Percentiles rank a stretch among this genome's conserved stretches.
Evolutionary conservation across 2,888 invertebrate species (phyloP).

Genomic region (Meloe dianella): DNA sequence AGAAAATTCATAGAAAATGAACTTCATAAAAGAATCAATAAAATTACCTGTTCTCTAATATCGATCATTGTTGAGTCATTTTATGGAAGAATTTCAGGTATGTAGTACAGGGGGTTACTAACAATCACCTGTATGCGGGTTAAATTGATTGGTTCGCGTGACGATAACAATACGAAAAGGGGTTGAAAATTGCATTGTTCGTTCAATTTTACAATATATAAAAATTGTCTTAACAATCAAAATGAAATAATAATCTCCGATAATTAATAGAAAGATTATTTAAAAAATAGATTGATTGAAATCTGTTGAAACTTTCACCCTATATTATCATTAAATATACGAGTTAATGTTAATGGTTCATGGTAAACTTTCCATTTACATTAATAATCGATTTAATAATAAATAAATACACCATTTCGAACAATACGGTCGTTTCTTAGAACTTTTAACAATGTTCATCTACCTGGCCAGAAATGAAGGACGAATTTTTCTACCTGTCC

Average conservation of each 20-base stretch:
- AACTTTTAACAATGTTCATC: constrained; percentile 16
- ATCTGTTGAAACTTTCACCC: constrained; percentile 21
- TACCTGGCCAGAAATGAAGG: constrained; percentile 17
- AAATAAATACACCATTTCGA: constrained; percentile 18
- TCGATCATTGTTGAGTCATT: neutral
- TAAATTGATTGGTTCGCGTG: neutral
- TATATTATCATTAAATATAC: constrained; percentile 17
- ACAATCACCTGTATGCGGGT: constrained; percentile 2
- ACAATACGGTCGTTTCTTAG: constrained; percentile 16
- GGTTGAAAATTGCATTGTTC: constrained; percentile 1
- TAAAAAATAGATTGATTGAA: neutral
- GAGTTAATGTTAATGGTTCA: constrained; percentile 20
- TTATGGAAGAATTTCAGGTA: neutral
- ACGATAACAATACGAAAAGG: neutral
- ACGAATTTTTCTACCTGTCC: constrained; percentile 19
- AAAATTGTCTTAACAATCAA: too few relatives aligned
- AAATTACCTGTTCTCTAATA: neutral
- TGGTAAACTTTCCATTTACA: constrained; percentile 27
- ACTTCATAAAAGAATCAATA: neutral
- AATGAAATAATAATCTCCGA: too few relatives aligned
- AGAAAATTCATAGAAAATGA: neutral
- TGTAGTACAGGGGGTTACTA: neutral
- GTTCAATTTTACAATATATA: neutral
- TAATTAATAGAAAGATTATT: too few relatives aligned
- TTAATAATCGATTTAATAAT: constrained; percentile 26